phyloP scores from a whole-genome alignment of 2,797 vertebrate genomes.

The Mormyrus hasselquistii region DNA sequence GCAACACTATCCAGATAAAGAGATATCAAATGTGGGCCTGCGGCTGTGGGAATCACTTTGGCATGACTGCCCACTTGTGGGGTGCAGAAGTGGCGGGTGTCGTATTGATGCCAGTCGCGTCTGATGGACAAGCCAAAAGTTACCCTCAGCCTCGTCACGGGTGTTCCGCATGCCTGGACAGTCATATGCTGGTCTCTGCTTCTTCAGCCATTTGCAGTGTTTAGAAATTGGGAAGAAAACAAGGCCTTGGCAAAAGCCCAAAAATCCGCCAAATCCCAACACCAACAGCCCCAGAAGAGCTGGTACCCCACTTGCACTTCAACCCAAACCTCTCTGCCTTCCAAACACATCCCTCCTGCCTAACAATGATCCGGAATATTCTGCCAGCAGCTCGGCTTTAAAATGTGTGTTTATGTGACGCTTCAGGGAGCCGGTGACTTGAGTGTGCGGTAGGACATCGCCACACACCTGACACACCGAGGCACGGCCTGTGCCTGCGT shows the following conservation, averaged over 20 bases:
- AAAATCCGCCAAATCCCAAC: not conserved
- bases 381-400: not conserved
- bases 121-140: not conserved
- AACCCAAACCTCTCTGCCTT: not conserved
- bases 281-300: not conserved
- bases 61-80: conserved; percentile 47
- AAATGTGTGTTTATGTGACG: not conserved
- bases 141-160: not conserved
- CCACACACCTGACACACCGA: not conserved
- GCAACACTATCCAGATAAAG: conserved; percentile 67
- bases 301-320: not conserved
- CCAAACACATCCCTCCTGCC: not conserved
- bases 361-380: not conserved
- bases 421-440: not conserved
- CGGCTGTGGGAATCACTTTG: conserved; percentile 58
- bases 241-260: not conserved
- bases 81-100: conserved; percentile 37
- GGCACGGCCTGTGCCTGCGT: not conserved
- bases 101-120: not conserved
- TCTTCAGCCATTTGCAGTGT: not conserved
- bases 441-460: not conserved
- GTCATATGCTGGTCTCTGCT: not conserved
- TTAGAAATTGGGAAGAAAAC: not conserved
- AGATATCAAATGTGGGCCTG: conserved; percentile 59
- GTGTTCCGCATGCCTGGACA: not conserved